These are phyloP conservation scores for Heliconius hermathena DNA, from an alignment of 1,140 invertebrate species.

Conservation along the genomic window DNA sequence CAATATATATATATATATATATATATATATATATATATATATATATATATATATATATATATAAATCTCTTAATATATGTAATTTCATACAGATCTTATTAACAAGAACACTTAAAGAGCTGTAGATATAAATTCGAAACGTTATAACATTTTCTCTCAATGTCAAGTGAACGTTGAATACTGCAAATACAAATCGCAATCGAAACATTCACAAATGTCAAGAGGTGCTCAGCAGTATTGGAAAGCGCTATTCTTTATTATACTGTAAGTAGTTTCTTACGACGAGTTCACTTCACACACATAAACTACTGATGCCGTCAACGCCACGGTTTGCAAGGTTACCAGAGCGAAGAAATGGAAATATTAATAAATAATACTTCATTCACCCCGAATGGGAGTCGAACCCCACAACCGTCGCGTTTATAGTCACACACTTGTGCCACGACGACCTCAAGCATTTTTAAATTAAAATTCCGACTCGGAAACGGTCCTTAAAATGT, in stretches of 20 bases:
- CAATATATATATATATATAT: too few species aligned
- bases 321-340: too few species aligned
- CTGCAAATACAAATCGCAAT: conserved; percentile 12
- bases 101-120: neutral
- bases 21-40: too few species aligned
- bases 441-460: too few species aligned
- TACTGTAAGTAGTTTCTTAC: neutral
- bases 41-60: too few species aligned
- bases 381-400: too few species aligned
- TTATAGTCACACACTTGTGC: too few species aligned
- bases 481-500: too few species aligned
- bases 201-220: conserved; percentile 17
- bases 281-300: neutral
- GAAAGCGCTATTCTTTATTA: conserved; percentile 4
- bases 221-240: neutral
- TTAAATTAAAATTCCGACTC: too few species aligned
- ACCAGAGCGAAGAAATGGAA: too few species aligned
- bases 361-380: too few species aligned
- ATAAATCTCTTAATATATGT: neutral
- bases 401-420: too few species aligned
- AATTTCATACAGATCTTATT: neutral
- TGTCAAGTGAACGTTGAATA: conserved; percentile 11
- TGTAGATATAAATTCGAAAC: conserved; percentile 3
- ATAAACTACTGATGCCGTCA: neutral
- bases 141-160: conserved; percentile 16